Conservation (phyloP, 2,888 invertebrate genomes). For the Arrhopalites spinosus region DNA sequence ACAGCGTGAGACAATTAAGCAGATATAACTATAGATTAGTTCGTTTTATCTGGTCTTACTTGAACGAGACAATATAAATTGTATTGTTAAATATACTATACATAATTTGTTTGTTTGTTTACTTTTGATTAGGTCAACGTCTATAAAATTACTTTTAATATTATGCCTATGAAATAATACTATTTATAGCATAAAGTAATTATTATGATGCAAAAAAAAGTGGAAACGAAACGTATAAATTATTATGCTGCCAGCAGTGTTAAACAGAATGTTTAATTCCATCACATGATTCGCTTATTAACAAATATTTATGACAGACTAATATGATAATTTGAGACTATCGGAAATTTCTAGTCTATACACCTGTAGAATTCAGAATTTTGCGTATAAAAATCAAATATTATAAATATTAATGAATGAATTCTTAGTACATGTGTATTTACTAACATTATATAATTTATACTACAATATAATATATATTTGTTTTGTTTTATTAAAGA, state of each 20-base stretch:
- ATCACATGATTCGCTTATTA: neutral
- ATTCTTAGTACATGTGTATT: neutral
- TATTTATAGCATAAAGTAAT: neutral
- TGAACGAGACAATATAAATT: neutral
- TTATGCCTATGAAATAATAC: no score
- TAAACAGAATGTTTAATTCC: neutral
- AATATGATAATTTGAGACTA: slow-evolving; percentile 21
- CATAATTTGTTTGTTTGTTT: no score
- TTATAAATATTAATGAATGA: neutral
- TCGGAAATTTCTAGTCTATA: slow-evolving; percentile 34
- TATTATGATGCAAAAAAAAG: neutral
- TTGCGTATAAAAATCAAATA: slow-evolving; percentile 23
- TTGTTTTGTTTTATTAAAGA: neutral
- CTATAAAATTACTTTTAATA: no score
- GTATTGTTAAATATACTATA: neutral
- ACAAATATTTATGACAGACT: neutral
- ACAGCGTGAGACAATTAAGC: neutral
- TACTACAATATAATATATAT: neutral
- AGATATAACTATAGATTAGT: slow-evolving; percentile 12
- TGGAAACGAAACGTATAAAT: neutral
- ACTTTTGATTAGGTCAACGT: no score
- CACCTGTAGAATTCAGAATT: neutral
- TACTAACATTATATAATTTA: neutral
- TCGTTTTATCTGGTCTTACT: slow-evolving; percentile 1
- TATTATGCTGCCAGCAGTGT: neutral